phyloP scores from a whole-genome alignment of 2,797 vertebrate species.

The Carduelis carduelis region DNA sequence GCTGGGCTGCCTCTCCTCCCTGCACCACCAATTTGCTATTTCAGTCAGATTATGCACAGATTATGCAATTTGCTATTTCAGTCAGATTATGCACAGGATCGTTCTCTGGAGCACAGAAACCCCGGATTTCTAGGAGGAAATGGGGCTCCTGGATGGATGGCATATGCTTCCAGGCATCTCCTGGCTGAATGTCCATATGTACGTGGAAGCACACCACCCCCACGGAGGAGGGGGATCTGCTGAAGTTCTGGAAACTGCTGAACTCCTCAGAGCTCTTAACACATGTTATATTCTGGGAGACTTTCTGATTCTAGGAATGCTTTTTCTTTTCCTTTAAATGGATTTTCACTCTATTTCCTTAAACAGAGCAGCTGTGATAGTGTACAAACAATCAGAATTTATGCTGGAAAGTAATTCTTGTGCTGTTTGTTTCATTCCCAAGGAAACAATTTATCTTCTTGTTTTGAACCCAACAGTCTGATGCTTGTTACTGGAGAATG shows the following conservation, averaged over 20 bases:
- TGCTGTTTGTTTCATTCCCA: neutral
- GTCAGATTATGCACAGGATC: rapidly evolving
- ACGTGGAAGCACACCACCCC: neutral
- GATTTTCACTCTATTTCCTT: neutral
- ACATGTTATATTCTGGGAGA: neutral
- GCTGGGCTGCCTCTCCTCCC: neutral
- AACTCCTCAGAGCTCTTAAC: neutral
- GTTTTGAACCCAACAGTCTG: neutral
- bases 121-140: rapidly evolving
- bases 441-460: neutral
- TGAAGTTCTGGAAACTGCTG: neutral
- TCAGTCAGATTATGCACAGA: rapidly evolving
- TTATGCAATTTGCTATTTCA: too few relatives aligned
- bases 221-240: neutral
- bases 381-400: neutral
- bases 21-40: neutral
- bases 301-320: neutral
- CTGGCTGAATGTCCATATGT: neutral
- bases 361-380: slow-evolving; percentile 2
- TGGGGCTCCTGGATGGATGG: neutral
- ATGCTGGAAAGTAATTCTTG: neutral
- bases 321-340: neutral
- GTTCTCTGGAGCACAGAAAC: neutral
- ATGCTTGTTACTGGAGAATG: neutral
- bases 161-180: neutral